Percentiles rank a stretch among this genome's conserved stretches.
Conservation (phyloP, 1,140 invertebrate species). For the Pseudomyrmex flavicornis region DNA sequence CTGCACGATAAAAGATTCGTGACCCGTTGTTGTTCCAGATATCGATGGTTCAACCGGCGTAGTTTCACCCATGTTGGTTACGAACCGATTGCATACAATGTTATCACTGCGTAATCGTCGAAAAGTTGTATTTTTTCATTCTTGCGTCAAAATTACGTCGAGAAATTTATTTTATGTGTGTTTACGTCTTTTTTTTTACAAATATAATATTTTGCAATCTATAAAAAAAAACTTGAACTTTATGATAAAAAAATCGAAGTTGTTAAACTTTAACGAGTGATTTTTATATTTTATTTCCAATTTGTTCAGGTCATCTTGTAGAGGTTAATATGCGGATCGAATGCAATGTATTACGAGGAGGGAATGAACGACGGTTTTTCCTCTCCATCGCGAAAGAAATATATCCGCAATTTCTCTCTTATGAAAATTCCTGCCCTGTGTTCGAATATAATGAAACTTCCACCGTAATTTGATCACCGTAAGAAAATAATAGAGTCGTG, state of each 20-base stretch:
- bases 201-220: no score
- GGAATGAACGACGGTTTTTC: no score
- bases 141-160: background rate
- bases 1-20: slow-evolving; percentile 53
- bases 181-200: background rate
- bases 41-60: slow-evolving; percentile 45
- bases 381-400: no score
- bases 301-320: no score
- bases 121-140: no score
- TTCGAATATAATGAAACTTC: background rate
- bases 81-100: background rate
- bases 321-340: no score
- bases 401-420: background rate
- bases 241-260: no score
- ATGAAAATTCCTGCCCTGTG: background rate
- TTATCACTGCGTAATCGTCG: slow-evolving; percentile 11
- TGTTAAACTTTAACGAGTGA: no score
- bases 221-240: no score
- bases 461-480: background rate
- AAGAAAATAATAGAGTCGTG: slow-evolving; percentile 23
- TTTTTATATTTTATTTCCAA: no score
- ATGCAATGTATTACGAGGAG: no score
- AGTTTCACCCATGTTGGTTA: slow-evolving; percentile 22
- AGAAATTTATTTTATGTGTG: slow-evolving; percentile 54
- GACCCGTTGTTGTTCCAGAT: slow-evolving; percentile 41